phyloP scores from a whole-genome alignment of 2,797 vertebrate species.

The Varecia variegata region DNA sequence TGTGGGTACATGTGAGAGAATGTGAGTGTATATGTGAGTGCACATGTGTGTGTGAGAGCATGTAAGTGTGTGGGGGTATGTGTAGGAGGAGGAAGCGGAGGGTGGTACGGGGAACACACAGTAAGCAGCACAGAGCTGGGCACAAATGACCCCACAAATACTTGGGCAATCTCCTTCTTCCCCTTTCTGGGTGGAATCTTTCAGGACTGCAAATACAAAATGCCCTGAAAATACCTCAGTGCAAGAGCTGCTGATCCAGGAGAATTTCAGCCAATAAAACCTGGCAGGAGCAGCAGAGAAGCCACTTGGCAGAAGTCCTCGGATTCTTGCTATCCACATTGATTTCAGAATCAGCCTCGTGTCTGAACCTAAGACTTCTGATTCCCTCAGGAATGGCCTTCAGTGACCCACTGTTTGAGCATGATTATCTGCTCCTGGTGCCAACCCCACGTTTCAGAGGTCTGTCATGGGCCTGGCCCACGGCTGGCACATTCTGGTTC shows the following conservation, averaged over 20 bases:
- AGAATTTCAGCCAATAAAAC: neutral
- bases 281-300: neutral
- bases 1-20: too few relatives aligned
- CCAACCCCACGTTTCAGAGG: neutral
- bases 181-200: neutral
- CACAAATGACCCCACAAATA: accelerated
- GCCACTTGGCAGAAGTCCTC: neutral
- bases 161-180: neutral
- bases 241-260: neutral
- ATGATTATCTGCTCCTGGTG: neutral
- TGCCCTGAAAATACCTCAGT: neutral
- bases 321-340: neutral
- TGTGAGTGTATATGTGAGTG: too few relatives aligned
- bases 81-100: neutral
- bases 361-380: neutral
- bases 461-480: neutral
- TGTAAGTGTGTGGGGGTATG: too few relatives aligned
- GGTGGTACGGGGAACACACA: accelerated
- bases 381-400: neutral
- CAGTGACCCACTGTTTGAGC: neutral
- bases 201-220: neutral
- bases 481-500: neutral
- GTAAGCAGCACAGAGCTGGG: accelerated
- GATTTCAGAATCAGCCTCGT: neutral
- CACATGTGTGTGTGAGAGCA: too few relatives aligned